Percentiles rank a stretch among this genome's conserved stretches.
These are phyloP conservation scores for Rousettus leschenaultii DNA, from an alignment of 2,113 vertebrate species.

Conservation along the genomic window DNA sequence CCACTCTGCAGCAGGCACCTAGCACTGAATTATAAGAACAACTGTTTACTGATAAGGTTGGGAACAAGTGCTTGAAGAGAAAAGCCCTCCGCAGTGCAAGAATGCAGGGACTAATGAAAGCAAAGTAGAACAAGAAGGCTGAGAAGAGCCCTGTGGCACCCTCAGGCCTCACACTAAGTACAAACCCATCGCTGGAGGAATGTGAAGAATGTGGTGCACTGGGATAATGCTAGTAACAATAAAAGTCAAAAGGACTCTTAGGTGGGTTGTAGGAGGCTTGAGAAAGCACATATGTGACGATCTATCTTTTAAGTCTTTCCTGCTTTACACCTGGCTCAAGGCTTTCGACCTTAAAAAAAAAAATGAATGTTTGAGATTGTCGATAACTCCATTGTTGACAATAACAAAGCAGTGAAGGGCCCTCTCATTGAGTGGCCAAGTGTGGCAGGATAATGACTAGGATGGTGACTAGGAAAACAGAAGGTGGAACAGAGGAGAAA, in stretches of 20 bases:
- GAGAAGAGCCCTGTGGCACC: background rate
- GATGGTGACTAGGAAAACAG: background rate
- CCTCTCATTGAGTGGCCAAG: background rate
- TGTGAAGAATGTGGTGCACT: background rate
- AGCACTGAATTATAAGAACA: background rate
- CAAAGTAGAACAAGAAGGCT: background rate
- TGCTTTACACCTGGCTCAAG: background rate
- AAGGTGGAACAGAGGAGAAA: background rate
- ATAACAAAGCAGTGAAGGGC: background rate
- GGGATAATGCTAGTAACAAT: background rate
- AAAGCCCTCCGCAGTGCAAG: background rate
- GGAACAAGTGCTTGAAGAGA: background rate
- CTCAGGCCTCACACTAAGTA: background rate
- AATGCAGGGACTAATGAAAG: background rate
- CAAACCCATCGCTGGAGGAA: background rate
- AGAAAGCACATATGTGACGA: background rate
- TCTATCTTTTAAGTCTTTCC: background rate
- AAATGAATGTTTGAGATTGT: background rate
- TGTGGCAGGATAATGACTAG: no score
- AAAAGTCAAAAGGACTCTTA: background rate
- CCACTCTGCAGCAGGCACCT: background rate
- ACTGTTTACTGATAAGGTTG: background rate
- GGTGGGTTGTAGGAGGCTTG: background rate
- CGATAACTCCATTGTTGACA: background rate
- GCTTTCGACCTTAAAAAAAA: background rate